phyloP scores from a whole-genome alignment of 53 echinoderm and acorn worm species.

The Crossaster papposus region DNA sequence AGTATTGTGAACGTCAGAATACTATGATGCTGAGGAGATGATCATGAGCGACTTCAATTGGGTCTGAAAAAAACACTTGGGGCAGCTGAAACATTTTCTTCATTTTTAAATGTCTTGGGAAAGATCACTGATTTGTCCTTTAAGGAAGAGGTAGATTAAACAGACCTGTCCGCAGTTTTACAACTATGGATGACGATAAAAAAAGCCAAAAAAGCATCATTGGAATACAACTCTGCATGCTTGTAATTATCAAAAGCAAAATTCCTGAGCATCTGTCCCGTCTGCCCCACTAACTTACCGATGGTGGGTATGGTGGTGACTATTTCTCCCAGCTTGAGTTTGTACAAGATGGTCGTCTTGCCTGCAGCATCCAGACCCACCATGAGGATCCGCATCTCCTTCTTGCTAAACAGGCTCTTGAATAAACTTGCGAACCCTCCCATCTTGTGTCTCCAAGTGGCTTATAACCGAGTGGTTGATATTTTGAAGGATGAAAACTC shows the following conservation, averaged over 20 bases:
- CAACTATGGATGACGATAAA: no score
- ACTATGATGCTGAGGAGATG: not conserved
- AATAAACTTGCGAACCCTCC: slow-evolving; percentile 13
- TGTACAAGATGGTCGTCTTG: slow-evolving; percentile 90
- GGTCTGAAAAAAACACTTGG: not conserved
- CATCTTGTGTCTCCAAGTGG: not conserved
- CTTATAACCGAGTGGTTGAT: not conserved
- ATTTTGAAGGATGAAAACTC: not conserved
- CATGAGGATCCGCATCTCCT: slow-evolving; percentile 36
- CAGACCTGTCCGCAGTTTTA: no score
- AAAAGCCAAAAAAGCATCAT: no score
- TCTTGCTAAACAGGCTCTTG: slow-evolving; percentile 9
- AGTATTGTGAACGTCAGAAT: not conserved
- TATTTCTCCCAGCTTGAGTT: slow-evolving; percentile 90
- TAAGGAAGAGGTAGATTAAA: no score
- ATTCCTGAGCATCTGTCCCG: not conserved
- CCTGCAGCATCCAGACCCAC: slow-evolving; percentile 91
- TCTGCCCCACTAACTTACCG: slow-evolving; percentile 59
- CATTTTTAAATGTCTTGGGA: no score
- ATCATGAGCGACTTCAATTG: not conserved
- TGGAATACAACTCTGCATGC: not conserved
- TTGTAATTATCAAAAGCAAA: not conserved
- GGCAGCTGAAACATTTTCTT: no score
- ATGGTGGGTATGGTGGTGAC: slow-evolving; percentile 90
- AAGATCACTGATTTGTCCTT: no score